Evolutionary conservation across 2,888 invertebrate genomes (phyloP).

Genomic region (Calliscelio sp.): DNA sequence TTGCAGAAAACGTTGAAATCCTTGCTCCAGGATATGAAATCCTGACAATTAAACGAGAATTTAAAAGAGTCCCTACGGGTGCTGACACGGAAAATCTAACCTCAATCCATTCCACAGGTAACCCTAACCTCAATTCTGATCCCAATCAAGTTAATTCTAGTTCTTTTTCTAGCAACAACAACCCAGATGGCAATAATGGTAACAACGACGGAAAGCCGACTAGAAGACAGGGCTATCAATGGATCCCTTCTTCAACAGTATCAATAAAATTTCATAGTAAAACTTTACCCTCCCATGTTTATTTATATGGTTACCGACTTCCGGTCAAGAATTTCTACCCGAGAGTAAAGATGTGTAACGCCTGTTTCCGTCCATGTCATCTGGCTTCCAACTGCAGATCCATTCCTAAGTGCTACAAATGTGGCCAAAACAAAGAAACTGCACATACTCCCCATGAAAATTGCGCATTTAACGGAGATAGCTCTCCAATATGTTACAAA

Average conservation of each 20-base stretch:
- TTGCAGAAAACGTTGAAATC: not conserved
- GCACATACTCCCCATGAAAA: too few relatives aligned
- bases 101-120: too few relatives aligned
- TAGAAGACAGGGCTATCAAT: too few relatives aligned
- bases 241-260: not conserved
- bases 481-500: constrained; percentile 7
- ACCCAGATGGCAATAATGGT: not conserved
- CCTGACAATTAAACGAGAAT: not conserved
- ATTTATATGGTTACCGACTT: not conserved
- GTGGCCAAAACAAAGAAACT: not conserved
- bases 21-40: not conserved
- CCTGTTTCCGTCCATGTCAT: not conserved
- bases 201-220: not conserved
- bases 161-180: too few relatives aligned
- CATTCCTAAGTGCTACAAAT: not conserved
- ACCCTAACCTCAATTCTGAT: too few relatives aligned
- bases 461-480: too few relatives aligned
- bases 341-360: not conserved
- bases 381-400: not conserved
- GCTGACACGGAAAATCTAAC: too few relatives aligned
- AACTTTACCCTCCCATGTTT: not conserved
- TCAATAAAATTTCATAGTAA: not conserved
- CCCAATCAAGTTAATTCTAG: too few relatives aligned
- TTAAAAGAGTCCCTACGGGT: too few relatives aligned
- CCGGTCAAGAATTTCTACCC: not conserved